A percentile compares a stretch with the other conserved stretches of the same genome.
Conservation (phyloP, 2,888 invertebrate species). For the Lacanobia oleracea region DNA sequence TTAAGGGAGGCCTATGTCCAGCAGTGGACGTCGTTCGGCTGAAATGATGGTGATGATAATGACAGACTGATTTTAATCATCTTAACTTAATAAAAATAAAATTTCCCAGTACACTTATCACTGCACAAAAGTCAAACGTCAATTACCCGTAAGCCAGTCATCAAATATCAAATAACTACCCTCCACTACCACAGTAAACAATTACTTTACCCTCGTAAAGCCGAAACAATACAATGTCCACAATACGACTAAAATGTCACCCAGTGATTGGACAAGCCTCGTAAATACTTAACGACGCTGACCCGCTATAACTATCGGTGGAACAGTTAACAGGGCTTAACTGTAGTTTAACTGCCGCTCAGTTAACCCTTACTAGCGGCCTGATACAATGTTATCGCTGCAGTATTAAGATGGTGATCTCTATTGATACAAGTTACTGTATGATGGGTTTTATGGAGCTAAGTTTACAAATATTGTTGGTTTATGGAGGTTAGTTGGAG, state of each 20-base stretch:
- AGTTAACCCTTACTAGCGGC: constrained; percentile 63
- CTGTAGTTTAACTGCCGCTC: constrained; percentile 68
- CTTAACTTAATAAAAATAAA: too few relatives aligned
- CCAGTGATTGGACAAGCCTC: constrained; percentile 65
- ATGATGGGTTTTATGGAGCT: constrained; percentile 37
- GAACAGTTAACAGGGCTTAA: constrained; percentile 67
- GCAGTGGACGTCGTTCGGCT: too few relatives aligned
- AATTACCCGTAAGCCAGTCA: not conserved
- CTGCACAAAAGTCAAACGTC: not conserved
- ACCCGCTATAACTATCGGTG: constrained; percentile 62
- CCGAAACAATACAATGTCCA: constrained; percentile 50
- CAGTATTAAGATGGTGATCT: constrained; percentile 54
- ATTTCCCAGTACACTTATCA: not conserved
- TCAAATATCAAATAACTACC: constrained; percentile 38
- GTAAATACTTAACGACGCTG: constrained; percentile 66
- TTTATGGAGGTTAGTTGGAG: constrained; percentile 14
- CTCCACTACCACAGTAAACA: constrained; percentile 38
- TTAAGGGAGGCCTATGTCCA: too few relatives aligned
- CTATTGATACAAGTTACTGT: constrained; percentile 48
- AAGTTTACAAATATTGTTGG: constrained; percentile 34
- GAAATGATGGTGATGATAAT: too few relatives aligned
- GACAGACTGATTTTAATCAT: too few relatives aligned
- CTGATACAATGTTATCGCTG: constrained; percentile 65
- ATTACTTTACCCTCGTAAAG: constrained; percentile 44
- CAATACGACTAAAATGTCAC: constrained; percentile 58